Base-by-base conservation (phyloP, 2,888 invertebrate genomes). In the Caenorhabditis doughertyi region DNA sequence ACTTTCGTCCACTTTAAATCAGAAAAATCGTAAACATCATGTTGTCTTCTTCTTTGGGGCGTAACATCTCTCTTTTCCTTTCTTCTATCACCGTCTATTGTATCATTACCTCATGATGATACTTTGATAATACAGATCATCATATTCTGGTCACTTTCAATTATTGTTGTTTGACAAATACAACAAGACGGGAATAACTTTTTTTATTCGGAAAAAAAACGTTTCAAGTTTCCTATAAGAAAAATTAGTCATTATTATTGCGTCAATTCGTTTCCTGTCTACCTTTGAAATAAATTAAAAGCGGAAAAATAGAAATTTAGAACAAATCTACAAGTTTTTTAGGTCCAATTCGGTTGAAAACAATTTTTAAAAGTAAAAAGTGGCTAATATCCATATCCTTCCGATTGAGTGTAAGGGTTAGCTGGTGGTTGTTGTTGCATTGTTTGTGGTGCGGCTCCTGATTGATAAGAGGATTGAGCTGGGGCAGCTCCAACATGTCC, bases 301-400 rank as follows among this genome's bases (percentile, higher is more conserved):
- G 42, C 18, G n/a, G 16, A 2, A 55, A 64, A 18, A 39, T n/a
- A 67, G 44, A 64, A 47, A 25, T n/a, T n/a, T n/a, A n/a, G n/a
- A n/a, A n/a, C n/a, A 35, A 65, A 64, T 70, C 44, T 56, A 70
- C 70, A 58, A 58, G 56, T 56, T 23, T 32, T n/a, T 60, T 58
- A 39, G 53, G 51, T 56, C 25, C 42, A 42, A 44, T 4, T 39
- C 8, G 35, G 60, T 32, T 18, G n/a, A 18, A 58, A 32, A 27
- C 0, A n/a, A n/a, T n/a, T n/a, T n/a, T n/a, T n/a, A 29, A 39
- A 29, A 51, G 18, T 23, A 8, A 0, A 16, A 16, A 0, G 16
- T 13, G 49, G 13, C 49, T 72, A 87, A 42, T 87, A 87, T 32
- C 86, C 86, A 81, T 87, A 87, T 49, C 87, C 86, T 35, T 84